Percentiles rank a stretch among this genome's conserved stretches.
Evolutionary conservation across 2,888 invertebrate genomes (phyloP).

Genomic region (Nipponacmea schrenckii): DNA sequence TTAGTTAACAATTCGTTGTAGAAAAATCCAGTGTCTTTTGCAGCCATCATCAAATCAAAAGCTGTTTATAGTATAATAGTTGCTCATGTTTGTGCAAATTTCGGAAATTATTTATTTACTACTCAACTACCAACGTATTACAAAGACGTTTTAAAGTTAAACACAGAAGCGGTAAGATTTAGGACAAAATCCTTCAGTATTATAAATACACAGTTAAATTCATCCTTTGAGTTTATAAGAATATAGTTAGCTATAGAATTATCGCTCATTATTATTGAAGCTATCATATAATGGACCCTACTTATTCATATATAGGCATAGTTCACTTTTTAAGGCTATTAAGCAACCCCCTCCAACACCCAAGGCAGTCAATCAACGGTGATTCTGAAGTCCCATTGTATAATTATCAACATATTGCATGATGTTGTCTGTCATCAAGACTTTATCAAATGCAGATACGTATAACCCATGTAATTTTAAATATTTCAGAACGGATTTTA

Average conservation of each 20-base stretch:
- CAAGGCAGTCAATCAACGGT: no score
- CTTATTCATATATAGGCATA: no score
- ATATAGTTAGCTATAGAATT: no score
- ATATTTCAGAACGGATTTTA: conserved; percentile 33
- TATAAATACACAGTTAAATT: no score
- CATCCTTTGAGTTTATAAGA: no score
- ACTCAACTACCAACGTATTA: conserved; percentile 59
- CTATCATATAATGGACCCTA: no score
- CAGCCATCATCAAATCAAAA: conserved; percentile 66
- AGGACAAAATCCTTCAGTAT: no score
- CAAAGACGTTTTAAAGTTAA: conserved; percentile 57
- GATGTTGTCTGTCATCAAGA: no score
- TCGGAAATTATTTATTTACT: conserved; percentile 59
- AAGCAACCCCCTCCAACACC: no score
- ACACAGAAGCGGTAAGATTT: conserved; percentile 54
- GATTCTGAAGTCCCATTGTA: no score
- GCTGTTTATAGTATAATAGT: conserved; percentile 70
- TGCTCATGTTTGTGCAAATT: conserved; percentile 70
- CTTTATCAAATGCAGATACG: background rate
- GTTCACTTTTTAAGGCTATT: no score
- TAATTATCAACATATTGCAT: background rate
- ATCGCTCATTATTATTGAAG: background rate
- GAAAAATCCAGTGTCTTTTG: conserved; percentile 65
- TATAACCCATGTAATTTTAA: background rate
- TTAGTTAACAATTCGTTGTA: background rate